These are phyloP conservation scores for Falco naumanni DNA, from an alignment of 2,797 vertebrate species.

Conservation along the genomic window DNA sequence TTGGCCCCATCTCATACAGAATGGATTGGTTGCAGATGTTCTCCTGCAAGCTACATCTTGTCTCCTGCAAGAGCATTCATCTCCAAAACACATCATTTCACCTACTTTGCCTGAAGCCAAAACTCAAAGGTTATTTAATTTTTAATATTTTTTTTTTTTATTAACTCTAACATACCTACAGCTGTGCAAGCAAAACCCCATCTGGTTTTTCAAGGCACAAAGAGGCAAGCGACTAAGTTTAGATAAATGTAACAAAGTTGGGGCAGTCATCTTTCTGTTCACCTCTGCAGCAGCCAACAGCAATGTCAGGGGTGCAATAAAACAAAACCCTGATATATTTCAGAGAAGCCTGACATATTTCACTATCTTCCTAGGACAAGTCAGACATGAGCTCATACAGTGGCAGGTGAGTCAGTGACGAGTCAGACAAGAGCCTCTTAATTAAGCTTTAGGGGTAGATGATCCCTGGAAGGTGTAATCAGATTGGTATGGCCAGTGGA, in stretches of 20 bases:
- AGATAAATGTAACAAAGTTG: slow-evolving; percentile 27
- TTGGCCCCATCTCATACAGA: slow-evolving; percentile 91
- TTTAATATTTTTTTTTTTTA: slow-evolving; percentile 49
- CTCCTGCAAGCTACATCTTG: slow-evolving; percentile 93
- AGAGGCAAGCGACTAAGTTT: neutral
- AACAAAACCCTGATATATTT: slow-evolving; percentile 41
- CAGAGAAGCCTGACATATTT: slow-evolving; percentile 38
- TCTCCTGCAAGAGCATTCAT: slow-evolving; percentile 91
- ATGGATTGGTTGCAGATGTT: slow-evolving; percentile 97
- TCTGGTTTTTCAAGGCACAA: slow-evolving; percentile 43
- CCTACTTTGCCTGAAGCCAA: slow-evolving; percentile 84
- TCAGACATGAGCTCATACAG: slow-evolving; percentile 77
- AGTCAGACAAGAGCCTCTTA: slow-evolving; percentile 62
- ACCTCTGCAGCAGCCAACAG: slow-evolving; percentile 33
- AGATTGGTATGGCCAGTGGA: slow-evolving; percentile 42
- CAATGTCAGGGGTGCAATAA: slow-evolving; percentile 39
- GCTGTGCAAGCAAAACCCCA: slow-evolving; percentile 54
- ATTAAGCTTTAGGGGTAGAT: slow-evolving; percentile 51
- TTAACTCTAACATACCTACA: slow-evolving; percentile 69
- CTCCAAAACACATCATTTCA: slow-evolving; percentile 89
- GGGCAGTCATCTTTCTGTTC: slow-evolving; percentile 23
- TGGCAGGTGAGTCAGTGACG: slow-evolving; percentile 71
- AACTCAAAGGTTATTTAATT: slow-evolving; percentile 78
- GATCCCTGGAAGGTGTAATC: slow-evolving; percentile 48
- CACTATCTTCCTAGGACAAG: slow-evolving; percentile 48